Conservation (phyloP, 2,797 vertebrate genomes). For the Brachyalestes nurse region DNA sequence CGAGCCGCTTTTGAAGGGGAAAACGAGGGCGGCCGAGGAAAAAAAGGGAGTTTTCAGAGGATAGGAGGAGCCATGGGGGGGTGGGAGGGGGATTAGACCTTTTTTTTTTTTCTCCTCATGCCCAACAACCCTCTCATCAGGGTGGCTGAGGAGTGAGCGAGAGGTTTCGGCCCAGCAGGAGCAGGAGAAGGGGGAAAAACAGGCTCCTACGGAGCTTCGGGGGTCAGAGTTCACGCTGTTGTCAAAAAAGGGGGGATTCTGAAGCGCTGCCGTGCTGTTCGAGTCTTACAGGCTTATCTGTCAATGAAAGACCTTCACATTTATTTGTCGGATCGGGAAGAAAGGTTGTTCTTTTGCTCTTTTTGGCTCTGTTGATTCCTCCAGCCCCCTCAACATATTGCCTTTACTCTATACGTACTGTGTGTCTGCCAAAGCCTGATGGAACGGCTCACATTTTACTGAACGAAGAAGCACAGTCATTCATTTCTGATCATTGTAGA, state of each 20-base stretch:
- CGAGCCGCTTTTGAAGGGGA: slow-evolving; percentile 6
- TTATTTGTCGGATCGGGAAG: slow-evolving; percentile 9
- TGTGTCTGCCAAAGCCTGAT: not conserved
- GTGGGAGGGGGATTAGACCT: slow-evolving; percentile 25
- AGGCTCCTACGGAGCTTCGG: slow-evolving; percentile 74
- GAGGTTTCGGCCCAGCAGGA: slow-evolving; percentile 77
- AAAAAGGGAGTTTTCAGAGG: slow-evolving; percentile 20
- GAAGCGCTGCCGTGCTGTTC: slow-evolving; percentile 76
- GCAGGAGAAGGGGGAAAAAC: slow-evolving; percentile 72
- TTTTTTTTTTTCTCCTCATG: slow-evolving; percentile 25
- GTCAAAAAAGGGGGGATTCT: slow-evolving; percentile 78
- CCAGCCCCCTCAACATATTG: not conserved
- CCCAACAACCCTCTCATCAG: slow-evolving; percentile 67
- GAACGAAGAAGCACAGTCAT: too few relatives aligned
- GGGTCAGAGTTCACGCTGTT: slow-evolving; percentile 82
- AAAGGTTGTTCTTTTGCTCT: slow-evolving; percentile 9
- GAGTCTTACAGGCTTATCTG: slow-evolving; percentile 78
- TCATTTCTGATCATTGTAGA: too few relatives aligned
- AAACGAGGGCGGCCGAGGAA: slow-evolving; percentile 6
- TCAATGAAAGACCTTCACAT: slow-evolving; percentile 78
- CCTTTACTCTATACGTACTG: not conserved
- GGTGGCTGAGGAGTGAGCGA: slow-evolving; percentile 72
- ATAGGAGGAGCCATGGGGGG: not conserved
- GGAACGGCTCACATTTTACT: not conserved
- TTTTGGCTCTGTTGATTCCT: not conserved